Evolutionary conservation across 2,888 invertebrate species (phyloP).

Genomic region (Thymelicus sylvestris): DNA sequence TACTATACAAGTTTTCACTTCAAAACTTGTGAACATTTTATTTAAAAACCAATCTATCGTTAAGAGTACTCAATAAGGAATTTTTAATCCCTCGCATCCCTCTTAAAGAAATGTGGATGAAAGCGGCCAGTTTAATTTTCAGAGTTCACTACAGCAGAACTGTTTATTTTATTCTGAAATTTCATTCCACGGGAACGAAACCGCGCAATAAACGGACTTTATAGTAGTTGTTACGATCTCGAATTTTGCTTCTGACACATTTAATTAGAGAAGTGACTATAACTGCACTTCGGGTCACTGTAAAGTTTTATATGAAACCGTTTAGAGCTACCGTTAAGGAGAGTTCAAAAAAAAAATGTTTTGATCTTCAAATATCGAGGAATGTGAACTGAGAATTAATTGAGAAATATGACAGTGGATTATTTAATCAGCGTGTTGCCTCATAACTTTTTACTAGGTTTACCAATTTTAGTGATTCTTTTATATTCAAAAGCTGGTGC

Average conservation of each 20-base stretch:
- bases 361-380: not conserved
- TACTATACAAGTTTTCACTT: no score
- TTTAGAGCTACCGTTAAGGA: conserved; percentile 12
- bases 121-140: conserved; percentile 24
- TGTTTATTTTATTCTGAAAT: conserved; percentile 33
- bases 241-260: conserved; percentile 36
- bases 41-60: no score
- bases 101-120: not conserved
- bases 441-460: no score
- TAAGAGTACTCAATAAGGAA: no score
- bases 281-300: conserved; percentile 20
- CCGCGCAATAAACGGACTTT: conserved; percentile 31
- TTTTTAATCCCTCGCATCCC: not conserved
- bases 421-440: no score
- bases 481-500: no score
- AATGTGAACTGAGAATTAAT: not conserved
- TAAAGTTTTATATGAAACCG: conserved; percentile 34
- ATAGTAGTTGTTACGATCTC: conserved; percentile 32
- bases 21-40: no score
- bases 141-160: conserved; percentile 15
- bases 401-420: no score
- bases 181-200: conserved; percentile 28
- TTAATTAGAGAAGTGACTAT: conserved; percentile 33
- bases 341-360: not conserved
- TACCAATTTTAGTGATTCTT: no score